Evolutionary conservation across 2,113 vertebrate genomes (phyloP).

Genomic region (Gobio gobio): DNA sequence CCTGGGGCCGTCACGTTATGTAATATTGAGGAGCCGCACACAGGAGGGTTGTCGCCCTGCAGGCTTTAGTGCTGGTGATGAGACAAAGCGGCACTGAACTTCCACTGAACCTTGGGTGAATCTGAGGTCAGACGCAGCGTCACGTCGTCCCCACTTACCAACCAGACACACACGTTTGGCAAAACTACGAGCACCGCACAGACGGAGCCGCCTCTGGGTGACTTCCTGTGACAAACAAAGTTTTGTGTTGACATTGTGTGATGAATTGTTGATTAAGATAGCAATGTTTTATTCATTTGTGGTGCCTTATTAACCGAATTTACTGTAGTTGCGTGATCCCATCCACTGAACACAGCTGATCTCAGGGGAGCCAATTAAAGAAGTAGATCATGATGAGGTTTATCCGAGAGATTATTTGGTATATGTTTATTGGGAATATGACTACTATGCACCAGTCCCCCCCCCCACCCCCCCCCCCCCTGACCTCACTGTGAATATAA

Average conservation of each 20-base stretch:
- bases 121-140: conserved; percentile 68
- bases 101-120: conserved; percentile 74
- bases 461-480: too few relatives aligned
- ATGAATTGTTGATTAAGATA: not conserved
- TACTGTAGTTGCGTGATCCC: not conserved
- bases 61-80: conserved; percentile 40
- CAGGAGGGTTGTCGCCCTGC: conserved; percentile 26
- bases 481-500: conserved; percentile 29
- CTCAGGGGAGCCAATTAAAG: conserved; percentile 6
- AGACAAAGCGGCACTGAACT: conserved; percentile 73
- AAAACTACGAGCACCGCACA: conserved; percentile 6
- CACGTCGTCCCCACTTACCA: conserved; percentile 53
- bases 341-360: not conserved
- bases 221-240: conserved; percentile 25
- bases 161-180: conserved; percentile 27
- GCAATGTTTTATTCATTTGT: not conserved
- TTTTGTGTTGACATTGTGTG: conserved; percentile 18
- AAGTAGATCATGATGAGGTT: conserved; percentile 1
- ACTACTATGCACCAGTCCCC: conserved; percentile 35
- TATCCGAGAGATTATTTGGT: not conserved
- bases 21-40: conserved; percentile 35
- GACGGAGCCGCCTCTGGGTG: not conserved
- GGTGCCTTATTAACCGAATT: not conserved
- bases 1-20: conserved; percentile 39
- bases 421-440: conserved; percentile 5